A percentile compares a stretch with the other conserved stretches of the same genome.
Conservation (phyloP, 2,797 vertebrate species). For the Apogon hyalosoma region DNA sequence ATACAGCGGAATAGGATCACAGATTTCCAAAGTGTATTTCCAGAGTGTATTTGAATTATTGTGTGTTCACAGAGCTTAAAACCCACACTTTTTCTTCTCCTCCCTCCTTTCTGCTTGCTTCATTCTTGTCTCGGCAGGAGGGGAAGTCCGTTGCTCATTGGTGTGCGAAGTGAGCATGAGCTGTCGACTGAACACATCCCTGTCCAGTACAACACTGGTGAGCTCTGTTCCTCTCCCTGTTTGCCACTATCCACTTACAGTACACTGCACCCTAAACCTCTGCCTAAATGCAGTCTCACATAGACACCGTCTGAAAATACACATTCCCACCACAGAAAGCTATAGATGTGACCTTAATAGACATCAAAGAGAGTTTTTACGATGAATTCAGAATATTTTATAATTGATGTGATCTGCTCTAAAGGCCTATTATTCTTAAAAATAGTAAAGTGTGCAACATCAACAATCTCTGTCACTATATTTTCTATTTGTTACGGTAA, state of each 20-base stretch:
- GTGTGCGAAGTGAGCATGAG: conserved; percentile 91
- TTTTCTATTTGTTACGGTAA: no score
- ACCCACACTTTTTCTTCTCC: conserved; percentile 1
- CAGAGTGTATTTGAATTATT: conserved; percentile 14
- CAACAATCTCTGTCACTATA: neutral
- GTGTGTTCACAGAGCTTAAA: conserved; percentile 34
- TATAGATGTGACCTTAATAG: neutral
- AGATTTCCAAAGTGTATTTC: conserved; percentile 6
- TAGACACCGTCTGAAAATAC: neutral
- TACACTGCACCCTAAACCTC: conserved; percentile 9
- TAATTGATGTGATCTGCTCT: no score
- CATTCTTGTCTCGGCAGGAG: conserved; percentile 81
- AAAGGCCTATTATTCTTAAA: neutral
- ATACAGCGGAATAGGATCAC: conserved; percentile 16
- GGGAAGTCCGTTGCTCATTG: conserved; percentile 95
- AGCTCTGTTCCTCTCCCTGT: conserved; percentile 68
- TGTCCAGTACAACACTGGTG: conserved; percentile 91
- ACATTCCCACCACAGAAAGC: neutral
- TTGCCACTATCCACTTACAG: conserved; percentile 22
- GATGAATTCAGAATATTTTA: neutral
- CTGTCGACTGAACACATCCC: conserved; percentile 92
- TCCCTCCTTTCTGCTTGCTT: conserved; percentile 12
- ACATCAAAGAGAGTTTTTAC: neutral
- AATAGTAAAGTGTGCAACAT: no score
- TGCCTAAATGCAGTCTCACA: neutral